Percentiles rank a stretch among this genome's conserved stretches.
These are phyloP conservation scores for Megaceryle torquata DNA, from an alignment of 2,113 vertebrate genomes.

Conservation along the genomic window DNA sequence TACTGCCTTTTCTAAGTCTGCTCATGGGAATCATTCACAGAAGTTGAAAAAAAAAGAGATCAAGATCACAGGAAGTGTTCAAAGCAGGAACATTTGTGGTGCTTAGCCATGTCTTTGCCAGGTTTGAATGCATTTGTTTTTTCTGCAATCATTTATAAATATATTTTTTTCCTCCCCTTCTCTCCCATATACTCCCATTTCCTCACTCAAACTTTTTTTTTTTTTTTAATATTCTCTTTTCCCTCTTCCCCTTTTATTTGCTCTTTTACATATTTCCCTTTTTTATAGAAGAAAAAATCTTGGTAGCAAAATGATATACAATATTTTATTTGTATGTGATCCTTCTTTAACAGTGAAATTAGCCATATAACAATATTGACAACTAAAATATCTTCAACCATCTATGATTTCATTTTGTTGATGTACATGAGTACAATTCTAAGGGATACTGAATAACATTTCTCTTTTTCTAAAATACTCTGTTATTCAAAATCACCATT, in stretches of 20 bases:
- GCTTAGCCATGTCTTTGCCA: background rate
- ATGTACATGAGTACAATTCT: background rate
- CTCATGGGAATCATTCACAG: background rate
- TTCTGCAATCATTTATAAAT: background rate
- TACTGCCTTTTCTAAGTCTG: background rate
- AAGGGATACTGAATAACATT: background rate
- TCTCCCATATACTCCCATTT: too few relatives aligned
- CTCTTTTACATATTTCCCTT: background rate
- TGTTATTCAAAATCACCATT: background rate
- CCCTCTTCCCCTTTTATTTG: background rate
- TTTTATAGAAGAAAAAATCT: background rate
- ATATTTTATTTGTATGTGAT: background rate
- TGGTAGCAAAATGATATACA: background rate
- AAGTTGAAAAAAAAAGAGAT: background rate
- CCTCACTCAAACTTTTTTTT: too few relatives aligned
- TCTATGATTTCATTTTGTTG: background rate
- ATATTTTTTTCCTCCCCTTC: background rate
- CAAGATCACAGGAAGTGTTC: background rate
- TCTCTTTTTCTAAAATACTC: background rate
- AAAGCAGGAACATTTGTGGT: background rate
- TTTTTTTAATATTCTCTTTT: too few relatives aligned
- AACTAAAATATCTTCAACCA: background rate
- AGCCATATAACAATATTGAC: background rate
- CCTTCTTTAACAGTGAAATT: background rate
- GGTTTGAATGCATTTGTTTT: background rate